phyloP scores from a whole-genome alignment of 2,888 invertebrate genomes.

The Tetheella fluctuosa region DNA sequence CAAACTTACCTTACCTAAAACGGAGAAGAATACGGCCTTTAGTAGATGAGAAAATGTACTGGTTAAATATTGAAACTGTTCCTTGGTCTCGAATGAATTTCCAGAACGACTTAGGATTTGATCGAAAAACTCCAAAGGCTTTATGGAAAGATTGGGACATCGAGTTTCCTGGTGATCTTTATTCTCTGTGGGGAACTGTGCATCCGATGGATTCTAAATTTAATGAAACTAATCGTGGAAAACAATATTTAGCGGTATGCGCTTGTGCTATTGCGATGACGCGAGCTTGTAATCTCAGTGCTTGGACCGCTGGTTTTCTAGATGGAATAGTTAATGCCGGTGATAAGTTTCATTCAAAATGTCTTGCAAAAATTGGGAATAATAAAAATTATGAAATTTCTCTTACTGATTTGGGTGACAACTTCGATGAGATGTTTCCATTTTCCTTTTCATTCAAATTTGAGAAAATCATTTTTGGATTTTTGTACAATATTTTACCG shows the following conservation, averaged over 20 bases:
- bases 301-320: slow-evolving; percentile 86
- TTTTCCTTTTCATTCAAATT: slow-evolving; percentile 83
- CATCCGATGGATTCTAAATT: slow-evolving; percentile 86
- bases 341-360: slow-evolving; percentile 82
- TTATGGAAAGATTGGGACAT: slow-evolving; percentile 88
- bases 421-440: slow-evolving; percentile 82
- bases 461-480: slow-evolving; percentile 84
- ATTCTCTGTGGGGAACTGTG: slow-evolving; percentile 87
- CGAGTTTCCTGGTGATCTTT: slow-evolving; percentile 87
- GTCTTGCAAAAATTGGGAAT: slow-evolving; percentile 66
- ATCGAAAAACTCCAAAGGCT: slow-evolving; percentile 60
- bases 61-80: slow-evolving; percentile 68
- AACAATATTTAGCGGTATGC: slow-evolving; percentile 85
- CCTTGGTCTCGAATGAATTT: slow-evolving; percentile 73
- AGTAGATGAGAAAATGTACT: slow-evolving; percentile 80
- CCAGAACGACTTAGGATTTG: slow-evolving; percentile 66
- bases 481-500: slow-evolving; percentile 82
- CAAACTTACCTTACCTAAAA: slow-evolving; percentile 65
- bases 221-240: slow-evolving; percentile 80
- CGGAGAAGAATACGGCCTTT: slow-evolving; percentile 54
- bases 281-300: slow-evolving; percentile 83
- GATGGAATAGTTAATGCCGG: slow-evolving; percentile 86
- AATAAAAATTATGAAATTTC: slow-evolving; percentile 82
- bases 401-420: slow-evolving; percentile 81
- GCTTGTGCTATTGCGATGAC: slow-evolving; percentile 85